Percentiles rank a stretch among this genome's conserved stretches.
Evolutionary conservation across 2,888 invertebrate species (phyloP).

Genomic region (Dicranocentrus wangi): DNA sequence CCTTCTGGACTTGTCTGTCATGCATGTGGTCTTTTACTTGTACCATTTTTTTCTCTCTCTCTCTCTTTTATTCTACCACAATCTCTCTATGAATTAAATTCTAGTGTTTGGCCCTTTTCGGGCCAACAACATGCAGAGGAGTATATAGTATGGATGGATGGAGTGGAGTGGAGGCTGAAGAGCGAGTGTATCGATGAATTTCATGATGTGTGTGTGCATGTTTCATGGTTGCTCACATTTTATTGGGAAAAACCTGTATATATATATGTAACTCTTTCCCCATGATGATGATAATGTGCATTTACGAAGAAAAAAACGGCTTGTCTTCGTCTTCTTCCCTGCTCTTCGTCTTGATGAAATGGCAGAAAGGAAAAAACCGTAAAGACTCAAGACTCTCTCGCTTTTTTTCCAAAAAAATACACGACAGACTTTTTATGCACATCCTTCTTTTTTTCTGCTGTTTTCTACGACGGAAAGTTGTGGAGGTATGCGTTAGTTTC

Average conservation of each 20-base stretch:
- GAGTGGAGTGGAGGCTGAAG: too few relatives aligned
- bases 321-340: not conserved
- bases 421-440: not conserved
- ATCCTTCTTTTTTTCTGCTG: not conserved
- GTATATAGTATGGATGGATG: too few relatives aligned
- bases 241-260: constrained; percentile 5
- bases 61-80: too few relatives aligned
- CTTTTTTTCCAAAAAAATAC: not conserved
- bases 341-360: constrained; percentile 4
- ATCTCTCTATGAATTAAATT: too few relatives aligned
- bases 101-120: too few relatives aligned
- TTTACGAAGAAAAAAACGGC: not conserved
- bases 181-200: too few relatives aligned
- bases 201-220: too few relatives aligned
- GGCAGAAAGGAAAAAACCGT: constrained; percentile 11
- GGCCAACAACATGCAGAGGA: too few relatives aligned
- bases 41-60: not conserved
- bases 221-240: too few relatives aligned
- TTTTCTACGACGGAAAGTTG: too few relatives aligned
- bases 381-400: not conserved
- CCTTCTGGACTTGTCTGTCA: constrained; percentile 18
- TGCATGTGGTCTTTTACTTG: not conserved
- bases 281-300: not conserved
- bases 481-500: too few relatives aligned
- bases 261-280: not conserved